Evolutionary conservation across 2,113 vertebrate genomes (phyloP), one percentile per base, ranked within the genome.

Genomic region (Talpa occidentalis): DNA sequence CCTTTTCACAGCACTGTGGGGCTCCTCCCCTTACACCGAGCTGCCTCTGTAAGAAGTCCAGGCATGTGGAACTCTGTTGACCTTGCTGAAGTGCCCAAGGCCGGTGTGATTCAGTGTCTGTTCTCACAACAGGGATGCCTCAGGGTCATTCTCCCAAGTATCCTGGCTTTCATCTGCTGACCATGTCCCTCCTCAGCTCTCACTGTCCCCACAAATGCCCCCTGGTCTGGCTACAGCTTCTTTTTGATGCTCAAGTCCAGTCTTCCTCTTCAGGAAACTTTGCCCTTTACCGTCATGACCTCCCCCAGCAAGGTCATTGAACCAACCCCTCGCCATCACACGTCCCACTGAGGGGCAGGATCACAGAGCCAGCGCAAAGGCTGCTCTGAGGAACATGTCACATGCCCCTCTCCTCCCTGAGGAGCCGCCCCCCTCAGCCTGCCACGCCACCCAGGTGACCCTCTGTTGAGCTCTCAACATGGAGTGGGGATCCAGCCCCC

Each of bases 401-500:
- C 14, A 0, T 6, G 1, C 28, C 32, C 40, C 64, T 37, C 10
- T 17, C 54, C 37, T 30, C 60, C 60, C 35, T 3, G 7, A 6
- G 14, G 21, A 42, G 26, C 4, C 28, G 40, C 2, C 56, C 19
- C 11, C 6, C 42, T 49, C 66, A n/a, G 24, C 74, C 42, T 19
- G 10, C 5, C 10, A 70, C 10, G 15, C 54, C 32, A 8, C 1
- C 0, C 0, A 21, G 32, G 35, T 2, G 26, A 15, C 5, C 37
- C 19, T 40, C 62, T 37, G 12, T 67, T 1, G 1, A 8, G 21
- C 47, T 89, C 74, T 79, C 24, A 56, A 19, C 0, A 0, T 4
- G 44, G 21, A 40, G 11, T 2, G 24, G 2, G 56, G 32, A 21
- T 42, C 56, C 69, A 37, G 47, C 7, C 19, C 11, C n/a, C 19